Percentiles rank a stretch among this genome's conserved stretches.
Conservation (phyloP, 92 coral and sea anemone genomes). For the Metridium senile region DNA sequence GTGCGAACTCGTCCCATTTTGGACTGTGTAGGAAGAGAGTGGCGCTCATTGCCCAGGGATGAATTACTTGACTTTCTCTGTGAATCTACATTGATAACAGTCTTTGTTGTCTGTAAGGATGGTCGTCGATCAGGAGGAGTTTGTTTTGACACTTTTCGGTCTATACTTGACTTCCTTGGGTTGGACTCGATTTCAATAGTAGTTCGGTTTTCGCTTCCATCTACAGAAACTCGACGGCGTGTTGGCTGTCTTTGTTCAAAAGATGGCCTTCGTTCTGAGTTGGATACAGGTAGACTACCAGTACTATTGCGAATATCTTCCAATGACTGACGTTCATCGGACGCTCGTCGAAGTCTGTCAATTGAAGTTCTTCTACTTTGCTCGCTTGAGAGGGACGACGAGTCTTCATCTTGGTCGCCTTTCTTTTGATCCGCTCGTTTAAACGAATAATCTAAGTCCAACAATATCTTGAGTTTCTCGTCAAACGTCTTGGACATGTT, state of each 20-base stretch:
- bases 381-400: constrained; percentile 53
- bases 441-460: constrained; percentile 62
- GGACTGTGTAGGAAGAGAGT: constrained; percentile 6
- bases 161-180: neutral
- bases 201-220: constrained; percentile 19
- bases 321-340: constrained; percentile 13
- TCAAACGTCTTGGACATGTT: constrained; percentile 92
- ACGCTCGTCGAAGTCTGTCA: constrained; percentile 12
- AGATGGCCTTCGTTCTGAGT: constrained; percentile 38
- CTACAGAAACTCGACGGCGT: constrained; percentile 24
- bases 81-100: constrained; percentile 22
- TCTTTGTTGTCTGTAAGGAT: constrained; percentile 29
- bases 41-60: constrained; percentile 14
- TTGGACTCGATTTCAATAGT: constrained; percentile 33
- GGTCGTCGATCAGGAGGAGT: constrained; percentile 28
- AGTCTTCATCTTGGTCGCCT: constrained; percentile 51
- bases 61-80: constrained; percentile 7
- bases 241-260: constrained; percentile 15
- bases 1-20: constrained; percentile 67
- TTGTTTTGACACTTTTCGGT: neutral
- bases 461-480: constrained; percentile 80
- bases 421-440: constrained; percentile 26
- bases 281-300: constrained; percentile 18
- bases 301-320: constrained; percentile 36
- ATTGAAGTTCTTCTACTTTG: constrained; percentile 22